Evolutionary conservation across 2,113 vertebrate species (phyloP).

Genomic region (Erythrocercus mccallii): DNA sequence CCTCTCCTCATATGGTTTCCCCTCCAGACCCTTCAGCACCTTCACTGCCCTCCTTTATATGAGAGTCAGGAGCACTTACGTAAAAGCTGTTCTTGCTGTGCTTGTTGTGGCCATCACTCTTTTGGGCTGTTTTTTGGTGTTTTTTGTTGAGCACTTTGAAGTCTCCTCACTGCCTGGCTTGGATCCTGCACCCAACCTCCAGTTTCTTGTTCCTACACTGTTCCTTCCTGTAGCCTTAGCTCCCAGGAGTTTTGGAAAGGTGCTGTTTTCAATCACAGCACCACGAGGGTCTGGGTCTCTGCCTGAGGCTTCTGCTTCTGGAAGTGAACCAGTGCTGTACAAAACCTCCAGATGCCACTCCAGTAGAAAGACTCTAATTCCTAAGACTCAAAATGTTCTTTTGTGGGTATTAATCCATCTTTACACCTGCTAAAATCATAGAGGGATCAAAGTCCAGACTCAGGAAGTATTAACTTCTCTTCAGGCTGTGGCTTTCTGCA

Average conservation of each 20-base stretch:
- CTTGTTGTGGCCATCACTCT: rapidly evolving
- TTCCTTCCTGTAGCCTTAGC: background rate
- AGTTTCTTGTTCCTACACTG: background rate
- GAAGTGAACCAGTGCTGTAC: background rate
- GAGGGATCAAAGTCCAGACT: background rate
- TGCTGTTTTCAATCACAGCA: background rate
- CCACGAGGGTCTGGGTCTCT: background rate
- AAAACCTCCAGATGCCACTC: background rate
- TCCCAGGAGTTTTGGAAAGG: background rate
- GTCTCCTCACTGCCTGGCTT: background rate
- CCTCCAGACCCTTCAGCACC: background rate
- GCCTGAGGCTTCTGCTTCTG: background rate
- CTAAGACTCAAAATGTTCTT: background rate
- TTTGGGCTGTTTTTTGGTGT: background rate
- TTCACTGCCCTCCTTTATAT: background rate
- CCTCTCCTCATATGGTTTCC: background rate
- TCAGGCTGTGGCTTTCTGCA: background rate
- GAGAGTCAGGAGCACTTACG: background rate
- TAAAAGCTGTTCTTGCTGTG: background rate
- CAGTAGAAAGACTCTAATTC: background rate
- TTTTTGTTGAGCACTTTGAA: rapidly evolving
- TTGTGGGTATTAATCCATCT: background rate
- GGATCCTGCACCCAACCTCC: background rate
- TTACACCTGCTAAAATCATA: background rate
- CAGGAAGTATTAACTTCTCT: background rate